Conservation (phyloP, 2,797 vertebrate species). For the Megalops cyprinoides region DNA sequence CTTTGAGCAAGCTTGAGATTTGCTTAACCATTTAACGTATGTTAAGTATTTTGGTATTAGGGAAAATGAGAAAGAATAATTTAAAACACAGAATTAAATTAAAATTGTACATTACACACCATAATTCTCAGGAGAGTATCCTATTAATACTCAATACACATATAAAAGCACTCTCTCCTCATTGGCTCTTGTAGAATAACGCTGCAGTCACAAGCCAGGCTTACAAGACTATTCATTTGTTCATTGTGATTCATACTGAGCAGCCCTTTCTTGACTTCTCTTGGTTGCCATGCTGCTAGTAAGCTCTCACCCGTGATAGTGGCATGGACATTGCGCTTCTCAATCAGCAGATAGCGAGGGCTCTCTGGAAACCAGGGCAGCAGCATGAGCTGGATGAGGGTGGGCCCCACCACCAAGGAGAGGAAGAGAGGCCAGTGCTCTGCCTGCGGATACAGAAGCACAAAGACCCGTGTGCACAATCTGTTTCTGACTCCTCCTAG, state of each 20-base stretch:
- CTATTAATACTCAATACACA: neutral
- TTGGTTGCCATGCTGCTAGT: neutral
- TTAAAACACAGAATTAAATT: neutral
- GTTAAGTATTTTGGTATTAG: no score
- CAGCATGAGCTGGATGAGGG: constrained; percentile 79
- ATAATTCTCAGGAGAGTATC: neutral
- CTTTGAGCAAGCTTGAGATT: neutral
- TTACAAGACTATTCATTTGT: no score
- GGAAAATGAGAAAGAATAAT: neutral
- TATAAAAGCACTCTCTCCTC: neutral
- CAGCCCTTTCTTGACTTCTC: neutral
- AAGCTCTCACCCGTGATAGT: constrained; percentile 76
- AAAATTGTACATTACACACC: neutral
- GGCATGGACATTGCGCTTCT: constrained; percentile 75
- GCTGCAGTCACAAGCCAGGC: neutral
- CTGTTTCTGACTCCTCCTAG: no score
- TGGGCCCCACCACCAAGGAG: constrained; percentile 77
- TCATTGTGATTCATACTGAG: no score
- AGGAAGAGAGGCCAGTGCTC: constrained; percentile 85
- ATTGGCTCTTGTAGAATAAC: neutral
- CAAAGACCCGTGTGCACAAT: neutral
- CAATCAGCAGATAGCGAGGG: constrained; percentile 88
- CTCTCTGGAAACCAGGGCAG: constrained; percentile 92
- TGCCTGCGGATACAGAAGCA: constrained; percentile 70
- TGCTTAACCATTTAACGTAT: neutral